Conservation (phyloP, 2,888 invertebrate genomes). For the Agonum fuliginosum region DNA sequence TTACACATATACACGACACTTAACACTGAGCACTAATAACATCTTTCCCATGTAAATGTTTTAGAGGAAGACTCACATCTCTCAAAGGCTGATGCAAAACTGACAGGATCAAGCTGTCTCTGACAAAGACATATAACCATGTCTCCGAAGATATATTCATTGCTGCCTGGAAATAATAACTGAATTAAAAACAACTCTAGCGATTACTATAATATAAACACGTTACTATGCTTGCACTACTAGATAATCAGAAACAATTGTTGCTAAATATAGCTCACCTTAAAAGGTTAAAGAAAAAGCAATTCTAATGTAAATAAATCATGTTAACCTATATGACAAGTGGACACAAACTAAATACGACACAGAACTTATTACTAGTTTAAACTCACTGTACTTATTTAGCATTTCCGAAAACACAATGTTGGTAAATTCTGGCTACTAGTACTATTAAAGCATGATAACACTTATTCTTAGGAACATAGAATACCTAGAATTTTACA, state of each 20-base stretch:
- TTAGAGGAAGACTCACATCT: slow-evolving; percentile 36
- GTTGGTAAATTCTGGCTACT: slow-evolving; percentile 55
- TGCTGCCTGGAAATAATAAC: slow-evolving; percentile 43
- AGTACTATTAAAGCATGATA: slow-evolving; percentile 59
- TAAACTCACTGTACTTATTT: slow-evolving; percentile 43
- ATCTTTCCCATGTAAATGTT: slow-evolving; percentile 19
- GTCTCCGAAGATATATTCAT: slow-evolving; percentile 44
- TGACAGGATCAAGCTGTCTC: slow-evolving; percentile 1
- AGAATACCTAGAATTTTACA: slow-evolving; percentile 70
- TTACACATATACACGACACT: slow-evolving; percentile 47
- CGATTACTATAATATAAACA: slow-evolving; percentile 10
- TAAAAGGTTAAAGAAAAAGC: slow-evolving; percentile 59
- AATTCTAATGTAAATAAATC: slow-evolving; percentile 57
- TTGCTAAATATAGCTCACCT: slow-evolving; percentile 58
- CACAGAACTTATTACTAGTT: slow-evolving; percentile 19
- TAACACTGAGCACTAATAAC: slow-evolving; percentile 30
- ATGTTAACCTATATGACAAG: slow-evolving; percentile 57
- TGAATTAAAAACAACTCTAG: slow-evolving; percentile 4
- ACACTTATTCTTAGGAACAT: slow-evolving; percentile 67
- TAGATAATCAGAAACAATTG: slow-evolving; percentile 46
- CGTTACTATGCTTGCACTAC: slow-evolving; percentile 24
- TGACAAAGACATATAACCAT: slow-evolving; percentile 25
- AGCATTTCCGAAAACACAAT: slow-evolving; percentile 56
- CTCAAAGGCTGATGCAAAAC: neutral
- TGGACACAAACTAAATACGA: slow-evolving; percentile 33